Base-by-base conservation (phyloP, 2,797 vertebrate genomes). In the Novumbra hubbsi region DNA sequence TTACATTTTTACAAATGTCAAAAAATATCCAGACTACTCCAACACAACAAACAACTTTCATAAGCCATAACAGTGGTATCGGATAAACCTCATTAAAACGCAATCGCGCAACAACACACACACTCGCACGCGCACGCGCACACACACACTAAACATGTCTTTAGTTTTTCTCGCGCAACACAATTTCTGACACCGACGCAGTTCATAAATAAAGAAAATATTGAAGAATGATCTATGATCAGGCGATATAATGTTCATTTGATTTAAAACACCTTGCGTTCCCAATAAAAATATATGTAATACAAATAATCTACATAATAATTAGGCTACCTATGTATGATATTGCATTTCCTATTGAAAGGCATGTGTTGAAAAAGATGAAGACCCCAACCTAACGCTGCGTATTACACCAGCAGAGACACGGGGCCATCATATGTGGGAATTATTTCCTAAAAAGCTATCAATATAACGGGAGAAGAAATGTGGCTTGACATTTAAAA, bases 1-100 rank as follows among this genome's bases (percentile, higher is more conserved):
- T 76, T 77, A 77, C 55, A 73, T 68, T n/a, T 57, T 74, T 45
- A 48, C 55, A 14, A 27, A 5, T 1, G 12, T 50, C 17, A 28
- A 16, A 27, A 71, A 62, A 32, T 52, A 11, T 30, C 14, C n/a
- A 45, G 71, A 48, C 28, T 63, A 63, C 27, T 63, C 60, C 14
- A 63, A 30, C 8, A 63, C 60, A 45, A 49, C 28, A 55, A 52
- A 55, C 49, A 17, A 55, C 28, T 30, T 28, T 8, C 30, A 49
- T 14, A 14, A 34, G 32, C 32, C 28, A 16, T 62, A 69, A n/a
- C 21, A 15, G 5, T 52, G 15, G 8, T 52, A 52, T 52, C 8
- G 15, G 50, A 16, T 63, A 5, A 62, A 24, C 24, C 24, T 28
- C 15, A 15, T 63, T 15, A 63, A 63, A 34, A 5, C 57, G 24